phyloP scores from a whole-genome alignment of 2,888 invertebrate genomes.

The Drosophila tanythrix region DNA sequence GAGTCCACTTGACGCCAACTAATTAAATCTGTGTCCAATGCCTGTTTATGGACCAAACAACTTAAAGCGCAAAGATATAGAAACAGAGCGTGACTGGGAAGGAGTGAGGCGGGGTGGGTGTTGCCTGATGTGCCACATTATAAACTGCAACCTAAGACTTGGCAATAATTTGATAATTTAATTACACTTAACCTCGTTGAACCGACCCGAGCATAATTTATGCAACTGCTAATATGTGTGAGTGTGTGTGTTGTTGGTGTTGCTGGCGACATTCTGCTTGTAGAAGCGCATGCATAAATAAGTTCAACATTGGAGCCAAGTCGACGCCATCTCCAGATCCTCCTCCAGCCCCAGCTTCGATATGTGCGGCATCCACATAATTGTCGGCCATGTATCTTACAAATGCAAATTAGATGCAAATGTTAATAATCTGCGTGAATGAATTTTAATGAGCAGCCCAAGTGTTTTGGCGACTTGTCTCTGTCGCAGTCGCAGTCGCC shows the following conservation, averaged over 20 bases:
- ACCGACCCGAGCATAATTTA: conserved; percentile 71
- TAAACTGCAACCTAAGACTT: conserved; percentile 80
- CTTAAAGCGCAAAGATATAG: neutral
- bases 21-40: conserved; percentile 73
- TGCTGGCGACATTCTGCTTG: conserved; percentile 63
- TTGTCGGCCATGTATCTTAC: conserved; percentile 81
- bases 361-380: conserved; percentile 75
- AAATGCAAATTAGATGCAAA: conserved; percentile 80
- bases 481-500: conserved; percentile 14
- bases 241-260: conserved; percentile 32
- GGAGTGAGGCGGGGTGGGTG: neutral
- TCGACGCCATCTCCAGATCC: conserved; percentile 17
- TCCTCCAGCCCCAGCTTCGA: conserved; percentile 33
- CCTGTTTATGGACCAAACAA: conserved; percentile 63
- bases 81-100: neutral
- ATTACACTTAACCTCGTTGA: conserved; percentile 79
- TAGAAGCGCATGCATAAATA: conserved; percentile 78
- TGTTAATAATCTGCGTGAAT: conserved; percentile 80
- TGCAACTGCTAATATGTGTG: conserved; percentile 60
- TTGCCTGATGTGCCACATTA: conserved; percentile 64
- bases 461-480: conserved; percentile 73
- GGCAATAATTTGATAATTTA: conserved; percentile 80
- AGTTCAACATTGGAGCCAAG: conserved; percentile 56
- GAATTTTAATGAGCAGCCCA: conserved; percentile 76
- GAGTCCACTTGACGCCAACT: conserved; percentile 65